Conservation (phyloP, 2,797 vertebrate species). For the Anniella stebbinsi region DNA sequence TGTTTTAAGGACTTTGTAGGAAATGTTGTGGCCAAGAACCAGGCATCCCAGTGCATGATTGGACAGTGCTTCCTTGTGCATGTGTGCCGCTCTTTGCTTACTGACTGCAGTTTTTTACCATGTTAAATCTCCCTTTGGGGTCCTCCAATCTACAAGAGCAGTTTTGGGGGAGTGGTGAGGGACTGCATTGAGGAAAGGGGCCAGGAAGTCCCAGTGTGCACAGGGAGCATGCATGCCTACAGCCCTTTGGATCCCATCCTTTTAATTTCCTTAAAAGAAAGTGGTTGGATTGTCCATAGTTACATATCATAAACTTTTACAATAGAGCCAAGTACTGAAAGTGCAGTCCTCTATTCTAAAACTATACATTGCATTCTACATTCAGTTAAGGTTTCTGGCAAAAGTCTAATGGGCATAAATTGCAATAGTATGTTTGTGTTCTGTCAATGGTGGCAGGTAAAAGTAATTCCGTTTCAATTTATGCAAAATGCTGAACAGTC, state of each 20-base stretch:
- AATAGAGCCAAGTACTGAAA: not conserved
- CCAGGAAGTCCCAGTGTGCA: not conserved
- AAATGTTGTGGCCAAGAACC: conserved; percentile 11
- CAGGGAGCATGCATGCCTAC: not conserved
- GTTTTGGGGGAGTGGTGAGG: not conserved
- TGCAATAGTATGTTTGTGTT: not conserved
- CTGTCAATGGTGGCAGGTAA: not conserved
- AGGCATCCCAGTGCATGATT: not conserved
- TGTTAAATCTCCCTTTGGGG: not conserved
- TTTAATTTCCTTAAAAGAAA: not conserved
- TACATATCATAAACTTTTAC: not conserved
- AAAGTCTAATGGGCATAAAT: conserved; percentile 1
- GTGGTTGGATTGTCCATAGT: conserved; percentile 9
- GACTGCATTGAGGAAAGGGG: not conserved
- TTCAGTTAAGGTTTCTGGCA: not conserved
- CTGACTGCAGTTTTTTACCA: not conserved
- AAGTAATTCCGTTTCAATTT: conserved; percentile 10
- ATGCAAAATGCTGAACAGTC: conserved; percentile 2
- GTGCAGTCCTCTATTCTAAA: conserved; percentile 6
- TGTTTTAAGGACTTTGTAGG: conserved; percentile 26
- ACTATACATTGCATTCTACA: conserved; percentile 28
- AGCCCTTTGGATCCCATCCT: not conserved
- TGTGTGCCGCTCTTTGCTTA: not conserved
- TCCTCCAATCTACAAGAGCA: not conserved
- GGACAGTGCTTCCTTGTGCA: not conserved